Conservation (phyloP, 2,797 vertebrate species). For the Carcharodon carcharias region DNA sequence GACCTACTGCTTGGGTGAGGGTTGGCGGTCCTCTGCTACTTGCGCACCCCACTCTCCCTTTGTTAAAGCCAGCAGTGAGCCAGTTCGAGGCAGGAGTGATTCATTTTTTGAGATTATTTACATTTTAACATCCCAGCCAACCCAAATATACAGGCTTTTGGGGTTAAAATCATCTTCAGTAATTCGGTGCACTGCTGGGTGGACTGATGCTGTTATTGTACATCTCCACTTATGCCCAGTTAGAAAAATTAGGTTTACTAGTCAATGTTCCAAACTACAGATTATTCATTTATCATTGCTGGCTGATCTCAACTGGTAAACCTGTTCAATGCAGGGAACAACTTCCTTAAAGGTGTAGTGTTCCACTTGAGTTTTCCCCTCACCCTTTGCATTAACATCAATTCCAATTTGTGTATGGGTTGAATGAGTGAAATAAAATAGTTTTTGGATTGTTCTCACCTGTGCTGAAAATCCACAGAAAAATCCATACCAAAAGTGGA, state of each 20-base stretch:
- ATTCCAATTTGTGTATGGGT: neutral
- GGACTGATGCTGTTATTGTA: neutral
- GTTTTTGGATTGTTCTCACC: slow-evolving; percentile 56
- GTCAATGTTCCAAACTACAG: neutral
- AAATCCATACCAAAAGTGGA: slow-evolving; percentile 94
- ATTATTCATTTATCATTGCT: neutral
- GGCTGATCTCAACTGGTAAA: neutral
- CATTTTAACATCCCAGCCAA: neutral
- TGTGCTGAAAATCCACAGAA: slow-evolving; percentile 94
- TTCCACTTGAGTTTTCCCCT: neutral
- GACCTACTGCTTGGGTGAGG: too few relatives aligned
- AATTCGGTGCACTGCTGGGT: neutral
- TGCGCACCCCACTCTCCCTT: neutral
- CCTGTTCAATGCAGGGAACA: neutral
- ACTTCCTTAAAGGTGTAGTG: neutral
- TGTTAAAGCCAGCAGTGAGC: neutral
- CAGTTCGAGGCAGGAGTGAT: neutral
- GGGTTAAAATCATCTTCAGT: neutral
- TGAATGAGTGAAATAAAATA: neutral
- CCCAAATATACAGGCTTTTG: neutral
- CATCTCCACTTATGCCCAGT: neutral
- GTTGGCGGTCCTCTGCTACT: neutral
- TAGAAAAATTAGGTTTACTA: neutral
- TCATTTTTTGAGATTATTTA: neutral
- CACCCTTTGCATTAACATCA: neutral